phyloP scores from a whole-genome alignment of 2,888 invertebrate genomes.

The Apotomis capreana region DNA sequence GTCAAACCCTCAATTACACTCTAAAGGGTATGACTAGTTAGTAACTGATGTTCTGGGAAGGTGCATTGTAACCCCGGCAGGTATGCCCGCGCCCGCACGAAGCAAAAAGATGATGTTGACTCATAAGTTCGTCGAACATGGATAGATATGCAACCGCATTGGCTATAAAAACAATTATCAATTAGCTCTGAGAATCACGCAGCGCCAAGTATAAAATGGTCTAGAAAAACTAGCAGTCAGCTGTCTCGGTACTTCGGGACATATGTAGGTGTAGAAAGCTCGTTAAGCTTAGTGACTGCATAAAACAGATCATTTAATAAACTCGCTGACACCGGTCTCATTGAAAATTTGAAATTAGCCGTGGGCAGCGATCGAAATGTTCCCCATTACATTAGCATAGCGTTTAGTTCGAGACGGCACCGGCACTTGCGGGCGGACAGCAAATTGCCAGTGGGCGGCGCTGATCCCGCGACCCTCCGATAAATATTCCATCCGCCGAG shows the following conservation, averaged over 20 bases:
- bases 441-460: conserved; percentile 79
- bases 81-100: conserved; percentile 38
- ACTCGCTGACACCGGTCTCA: conserved; percentile 71
- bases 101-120: conserved; percentile 41
- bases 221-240: background rate
- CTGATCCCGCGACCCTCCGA: conserved; percentile 75
- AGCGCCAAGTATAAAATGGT: background rate
- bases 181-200: background rate
- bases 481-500: conserved; percentile 69
- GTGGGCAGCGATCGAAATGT: conserved; percentile 79
- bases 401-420: conserved; percentile 74
- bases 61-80: conserved; percentile 42
- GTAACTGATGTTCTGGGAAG: conserved; percentile 55
- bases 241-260: background rate
- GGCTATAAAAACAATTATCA: background rate
- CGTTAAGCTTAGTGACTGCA: conserved; percentile 18
- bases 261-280: background rate
- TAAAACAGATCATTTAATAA: conserved; percentile 66
- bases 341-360: conserved; percentile 78
- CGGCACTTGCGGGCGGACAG: conserved; percentile 65
- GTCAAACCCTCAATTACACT: conserved; percentile 53
- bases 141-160: conserved; percentile 2
- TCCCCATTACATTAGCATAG: conserved; percentile 81
- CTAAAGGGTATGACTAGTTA: conserved; percentile 51
- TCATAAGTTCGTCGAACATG: conserved; percentile 39